Evolutionary conservation across 2,113 vertebrate species (phyloP), one percentile per base, ranked within the genome.

Genomic region (Corapipo altera): DNA sequence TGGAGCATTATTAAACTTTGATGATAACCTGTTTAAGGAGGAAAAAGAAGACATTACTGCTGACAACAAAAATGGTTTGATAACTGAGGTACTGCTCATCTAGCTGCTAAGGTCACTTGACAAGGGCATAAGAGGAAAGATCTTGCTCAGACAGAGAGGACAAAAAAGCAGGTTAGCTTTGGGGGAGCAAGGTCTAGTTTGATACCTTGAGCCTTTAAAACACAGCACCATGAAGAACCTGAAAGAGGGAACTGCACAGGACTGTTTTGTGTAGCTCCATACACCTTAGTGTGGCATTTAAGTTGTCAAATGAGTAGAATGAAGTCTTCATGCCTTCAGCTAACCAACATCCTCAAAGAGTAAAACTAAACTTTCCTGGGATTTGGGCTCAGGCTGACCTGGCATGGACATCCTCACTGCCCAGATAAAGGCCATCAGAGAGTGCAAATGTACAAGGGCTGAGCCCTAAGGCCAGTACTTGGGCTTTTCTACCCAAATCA

Each of bases 361-460:
- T 48, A 54, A 81, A 85, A 35, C 8, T 39, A 20, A 44, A 55
- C 33, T 75, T 35, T 84, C 13, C 30, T 71, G 55, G 41, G n/a
- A 35, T 54, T 62, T 48, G 17, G 18, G 30, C 23, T 61, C 18
- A 19, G 33, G 24, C 72, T 91, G 44, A 37, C 27, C 15, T 39
- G 19, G 13, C 55, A 27, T 6, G 15, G n/a, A 70, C n/a, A 61
- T 22, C 8, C 15, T 70, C 51, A 22, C 44, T 41, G 73, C 61
- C n/a, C 48, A 30, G 12, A 23, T n/a, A 43, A n/a, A 58, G 48
- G 52, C 39, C 51, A 28, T 41, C 1, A 6, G 46, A 15, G 16
- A 35, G 16, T 4, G 1, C 3, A 17, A 12, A 9, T 1, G 1
- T 30, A 18, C 46, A 52, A 39, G 16, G 37, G 9, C 49, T 18